Evolutionary conservation across 1,140 invertebrate genomes (phyloP).

Genomic region (Halotydeus destructor): DNA sequence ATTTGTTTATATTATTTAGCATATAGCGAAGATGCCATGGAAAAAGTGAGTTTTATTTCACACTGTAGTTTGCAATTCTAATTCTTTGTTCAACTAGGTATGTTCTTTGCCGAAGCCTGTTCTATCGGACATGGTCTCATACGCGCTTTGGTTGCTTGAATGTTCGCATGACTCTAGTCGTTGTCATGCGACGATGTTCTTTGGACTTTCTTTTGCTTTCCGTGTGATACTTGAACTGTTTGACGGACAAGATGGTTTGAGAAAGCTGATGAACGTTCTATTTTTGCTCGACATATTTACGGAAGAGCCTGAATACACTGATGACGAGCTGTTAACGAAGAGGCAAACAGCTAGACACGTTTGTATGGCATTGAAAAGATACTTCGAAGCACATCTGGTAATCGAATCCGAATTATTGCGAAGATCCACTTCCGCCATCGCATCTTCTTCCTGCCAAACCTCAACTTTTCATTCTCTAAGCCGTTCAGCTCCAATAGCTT

Average conservation of each 20-base stretch:
- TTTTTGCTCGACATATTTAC: constrained; percentile 57
- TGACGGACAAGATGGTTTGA: constrained; percentile 68
- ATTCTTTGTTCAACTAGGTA: constrained; percentile 12
- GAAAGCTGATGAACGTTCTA: constrained; percentile 81
- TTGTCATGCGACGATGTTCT: constrained; percentile 93
- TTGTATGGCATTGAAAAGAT: constrained; percentile 65
- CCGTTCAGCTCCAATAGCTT: neutral
- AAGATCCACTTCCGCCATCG: constrained; percentile 28
- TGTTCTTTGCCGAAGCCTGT: constrained; percentile 12
- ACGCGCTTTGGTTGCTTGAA: constrained; percentile 78
- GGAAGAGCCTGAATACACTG: constrained; percentile 33
- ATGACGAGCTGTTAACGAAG: constrained; percentile 76
- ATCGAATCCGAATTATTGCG: constrained; percentile 59
- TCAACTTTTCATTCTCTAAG: neutral
- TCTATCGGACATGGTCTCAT: constrained; percentile 23
- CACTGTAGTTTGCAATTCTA: constrained; percentile 1
- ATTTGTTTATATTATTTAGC: constrained; percentile 89
- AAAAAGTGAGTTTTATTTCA: constrained; percentile 53
- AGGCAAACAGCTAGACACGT: constrained; percentile 83
- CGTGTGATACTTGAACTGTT: constrained; percentile 75
- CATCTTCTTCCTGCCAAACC: neutral
- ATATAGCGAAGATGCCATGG: constrained; percentile 93
- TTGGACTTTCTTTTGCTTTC: constrained; percentile 69
- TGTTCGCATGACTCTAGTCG: constrained; percentile 86
- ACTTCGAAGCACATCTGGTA: constrained; percentile 74